Base-by-base conservation (phyloP, 2,113 vertebrate species). In the Damaliscus lunatus region DNA sequence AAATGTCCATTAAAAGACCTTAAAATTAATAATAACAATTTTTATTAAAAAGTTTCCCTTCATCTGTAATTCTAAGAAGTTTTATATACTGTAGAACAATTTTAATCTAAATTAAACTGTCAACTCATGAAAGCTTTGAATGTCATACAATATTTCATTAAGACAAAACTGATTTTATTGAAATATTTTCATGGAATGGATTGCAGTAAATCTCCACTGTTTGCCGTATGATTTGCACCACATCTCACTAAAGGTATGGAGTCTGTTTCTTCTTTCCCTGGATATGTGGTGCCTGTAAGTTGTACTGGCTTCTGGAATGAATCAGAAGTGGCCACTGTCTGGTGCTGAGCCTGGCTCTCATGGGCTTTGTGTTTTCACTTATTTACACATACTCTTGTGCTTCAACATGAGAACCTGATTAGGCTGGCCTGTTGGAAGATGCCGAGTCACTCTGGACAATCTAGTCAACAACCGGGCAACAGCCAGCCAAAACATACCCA, bases 31-130 rank as follows among this genome's bases (percentile, higher is more conserved):
- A 46, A 60, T 55, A 87, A 25, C 64, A 91, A 57, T 64, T 60
- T 62, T 9, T 13, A 60, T 88, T 31, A 11, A 78, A 95, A 17
- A 3, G 0, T 19, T 84, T 89, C 74, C 23, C 2, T 57, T 94
- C 5, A 67, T 87, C 2, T 48, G 33, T 88, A 88, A 53, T 88
- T 60, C 19, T 67, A 84, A 95, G 15, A 71, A 53, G 78, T 84
- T 91, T 71, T 62, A 81, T 2, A 36, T 40, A 59, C 1, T 64
- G 0, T 40, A 2, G 13, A 53, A 4, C 5, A 81, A 92, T 67
- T 90, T 88, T 57, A 59, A 77, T 46, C 10, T 81, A 86, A 95
- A 92, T 90, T 52, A 59, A 90, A 43, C 4, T 71, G 55, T 84
- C 27, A 74, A 48, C 6, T 21, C 52, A 33, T 46, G 16, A 46